Percentiles rank a stretch among this genome's conserved stretches.
Conservation (phyloP, 1,140 invertebrate genomes). For the Aradophagus sp. region DNA sequence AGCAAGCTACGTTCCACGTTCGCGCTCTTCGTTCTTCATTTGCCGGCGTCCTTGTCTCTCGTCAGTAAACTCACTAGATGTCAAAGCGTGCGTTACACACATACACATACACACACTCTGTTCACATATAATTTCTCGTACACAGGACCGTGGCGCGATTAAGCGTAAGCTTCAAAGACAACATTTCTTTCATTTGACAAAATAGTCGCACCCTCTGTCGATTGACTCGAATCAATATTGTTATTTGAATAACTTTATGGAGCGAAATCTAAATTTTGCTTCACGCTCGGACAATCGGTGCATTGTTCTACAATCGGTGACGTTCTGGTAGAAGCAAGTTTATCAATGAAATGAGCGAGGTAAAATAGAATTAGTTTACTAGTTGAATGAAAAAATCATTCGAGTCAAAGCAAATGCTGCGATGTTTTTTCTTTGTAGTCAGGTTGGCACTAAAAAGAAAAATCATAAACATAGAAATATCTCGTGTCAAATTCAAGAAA, state of each 20-base stretch:
- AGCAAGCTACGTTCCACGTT: conserved; percentile 19
- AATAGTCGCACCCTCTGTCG: conserved; percentile 8
- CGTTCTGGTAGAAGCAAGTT: conserved; percentile 10
- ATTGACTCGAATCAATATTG: conserved; percentile 39
- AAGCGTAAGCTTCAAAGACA: conserved; percentile 38
- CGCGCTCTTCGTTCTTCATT: conserved; percentile 22
- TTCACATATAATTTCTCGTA: conserved; percentile 24
- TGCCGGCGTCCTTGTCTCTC: conserved; percentile 6
- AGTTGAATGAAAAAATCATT: too few species aligned
- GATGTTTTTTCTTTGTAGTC: too few species aligned
- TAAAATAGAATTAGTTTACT: too few species aligned
- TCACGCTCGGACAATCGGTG: conserved; percentile 4
- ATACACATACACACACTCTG: conserved; percentile 25
- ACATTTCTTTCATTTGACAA: conserved; percentile 36
- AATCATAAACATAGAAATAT: too few species aligned
- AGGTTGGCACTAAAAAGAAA: too few species aligned
- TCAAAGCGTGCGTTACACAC: conserved; percentile 34
- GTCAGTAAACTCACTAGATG: conserved; percentile 15
- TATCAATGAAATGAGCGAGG: too few species aligned
- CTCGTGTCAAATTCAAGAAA: too few species aligned
- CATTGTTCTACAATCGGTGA: conserved; percentile 19
- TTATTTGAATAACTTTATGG: conserved; percentile 32
- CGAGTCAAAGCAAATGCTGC: too few species aligned
- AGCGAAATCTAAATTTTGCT: conserved; percentile 12
- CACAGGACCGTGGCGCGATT: conserved; percentile 22